A percentile compares a stretch with the other conserved stretches of the same genome.
Evolutionary conservation across 2,888 invertebrate species (phyloP).

Genomic region (Ctena decussata): DNA sequence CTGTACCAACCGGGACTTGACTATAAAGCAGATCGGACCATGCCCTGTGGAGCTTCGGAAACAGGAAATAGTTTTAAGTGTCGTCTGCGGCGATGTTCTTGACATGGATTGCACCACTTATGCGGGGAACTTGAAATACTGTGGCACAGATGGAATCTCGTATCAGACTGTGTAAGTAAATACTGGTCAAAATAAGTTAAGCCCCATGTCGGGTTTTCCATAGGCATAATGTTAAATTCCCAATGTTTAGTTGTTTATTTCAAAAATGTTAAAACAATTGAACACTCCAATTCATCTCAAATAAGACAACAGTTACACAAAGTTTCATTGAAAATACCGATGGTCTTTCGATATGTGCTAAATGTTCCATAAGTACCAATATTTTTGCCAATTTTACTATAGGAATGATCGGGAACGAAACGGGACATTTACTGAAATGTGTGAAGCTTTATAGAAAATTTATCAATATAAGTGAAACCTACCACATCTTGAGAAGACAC

Average conservation of each 20-base stretch:
- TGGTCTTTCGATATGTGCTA: too few species aligned
- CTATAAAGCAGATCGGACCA: conserved; percentile 36
- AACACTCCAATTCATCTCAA: background rate
- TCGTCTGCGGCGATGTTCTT: conserved; percentile 42
- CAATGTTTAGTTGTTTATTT: background rate
- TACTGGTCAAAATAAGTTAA: background rate
- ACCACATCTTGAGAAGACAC: too few species aligned
- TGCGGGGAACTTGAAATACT: conserved; percentile 26
- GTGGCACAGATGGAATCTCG: conserved; percentile 42
- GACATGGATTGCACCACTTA: conserved; percentile 40
- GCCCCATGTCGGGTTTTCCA: background rate
- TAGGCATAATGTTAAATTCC: background rate
- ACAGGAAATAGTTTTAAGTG: conserved; percentile 44
- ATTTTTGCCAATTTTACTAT: too few species aligned
- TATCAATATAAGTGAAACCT: too few species aligned
- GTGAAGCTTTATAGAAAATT: too few species aligned
- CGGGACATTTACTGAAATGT: too few species aligned
- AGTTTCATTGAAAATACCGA: too few species aligned
- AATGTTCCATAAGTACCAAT: too few species aligned
- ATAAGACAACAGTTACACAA: background rate
- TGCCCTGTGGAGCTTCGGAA: conserved; percentile 39
- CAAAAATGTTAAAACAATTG: too few species aligned
- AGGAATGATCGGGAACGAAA: too few species aligned
- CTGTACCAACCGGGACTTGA: background rate
- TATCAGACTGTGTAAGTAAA: conserved; percentile 46